A percentile compares a stretch with the other conserved stretches of the same genome.
phyloP scores from a whole-genome alignment of 2,888 invertebrate species.

The Anaspis maculata region DNA sequence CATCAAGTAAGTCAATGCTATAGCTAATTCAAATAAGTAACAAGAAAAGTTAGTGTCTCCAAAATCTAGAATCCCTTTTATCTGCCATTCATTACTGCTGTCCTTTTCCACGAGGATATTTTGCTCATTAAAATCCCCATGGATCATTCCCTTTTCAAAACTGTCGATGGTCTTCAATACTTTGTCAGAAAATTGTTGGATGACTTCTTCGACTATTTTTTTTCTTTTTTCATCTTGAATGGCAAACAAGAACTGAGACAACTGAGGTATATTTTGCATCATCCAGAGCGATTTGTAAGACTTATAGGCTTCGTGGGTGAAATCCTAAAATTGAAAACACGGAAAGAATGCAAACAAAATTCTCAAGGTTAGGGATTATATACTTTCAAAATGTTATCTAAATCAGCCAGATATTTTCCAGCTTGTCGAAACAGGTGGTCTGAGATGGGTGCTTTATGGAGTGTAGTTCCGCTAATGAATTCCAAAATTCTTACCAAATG shows the following conservation, averaged over 20 bases:
- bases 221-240: conserved; percentile 53
- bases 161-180: conserved; percentile 51
- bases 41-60: conserved; percentile 71
- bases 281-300: conserved; percentile 67
- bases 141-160: conserved; percentile 66
- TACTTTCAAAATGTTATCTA: conserved; percentile 53
- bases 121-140: conserved; percentile 88
- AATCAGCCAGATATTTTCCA: conserved; percentile 62
- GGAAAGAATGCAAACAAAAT: neutral
- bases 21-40: conserved; percentile 75
- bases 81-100: conserved; percentile 44
- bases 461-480: conserved; percentile 64
- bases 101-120: conserved; percentile 55
- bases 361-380: neutral
- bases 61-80: conserved; percentile 76
- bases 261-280: conserved; percentile 57
- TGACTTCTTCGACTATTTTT: conserved; percentile 52
- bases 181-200: conserved; percentile 55
- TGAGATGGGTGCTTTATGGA: conserved; percentile 54
- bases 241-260: conserved; percentile 62
- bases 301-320: conserved; percentile 62
- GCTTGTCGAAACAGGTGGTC: conserved; percentile 58
- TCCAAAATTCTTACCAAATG: conserved; percentile 69
- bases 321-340: conserved; percentile 51
- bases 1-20: conserved; percentile 74